A percentile compares a stretch with the other conserved stretches of the same genome.
Conservation (phyloP, 37 sponge, comb jelly and placozoan genomes). For the Eunapius fragilis region DNA sequence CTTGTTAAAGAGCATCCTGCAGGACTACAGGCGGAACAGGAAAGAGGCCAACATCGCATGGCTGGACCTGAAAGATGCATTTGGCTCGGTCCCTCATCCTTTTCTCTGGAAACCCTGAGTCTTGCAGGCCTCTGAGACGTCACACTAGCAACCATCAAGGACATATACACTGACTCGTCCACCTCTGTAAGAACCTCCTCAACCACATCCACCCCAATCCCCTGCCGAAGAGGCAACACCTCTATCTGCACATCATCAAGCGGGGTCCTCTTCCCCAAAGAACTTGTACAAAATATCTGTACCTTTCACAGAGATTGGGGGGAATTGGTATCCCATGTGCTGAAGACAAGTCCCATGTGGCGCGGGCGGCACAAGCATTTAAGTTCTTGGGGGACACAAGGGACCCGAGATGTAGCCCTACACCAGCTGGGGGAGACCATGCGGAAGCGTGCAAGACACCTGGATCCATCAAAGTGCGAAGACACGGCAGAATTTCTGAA, state of each 20-base stretch:
- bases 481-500: not conserved
- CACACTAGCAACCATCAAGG: slow-evolving; percentile 12
- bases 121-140: not conserved
- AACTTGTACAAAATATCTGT: too few relatives aligned
- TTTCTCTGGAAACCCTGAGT: slow-evolving; percentile 8
- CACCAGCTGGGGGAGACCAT: not conserved
- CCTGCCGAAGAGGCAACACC: too few relatives aligned
- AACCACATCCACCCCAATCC: not conserved
- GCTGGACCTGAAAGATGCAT: slow-evolving; percentile 54
- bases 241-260: too few relatives aligned
- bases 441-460: not conserved
- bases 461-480: not conserved
- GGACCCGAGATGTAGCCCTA: not conserved
- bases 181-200: not conserved
- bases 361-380: not conserved
- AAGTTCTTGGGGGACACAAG: not conserved
- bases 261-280: too few relatives aligned
- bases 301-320: not conserved
- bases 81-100: slow-evolving; percentile 41
- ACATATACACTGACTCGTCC: slow-evolving; percentile 27
- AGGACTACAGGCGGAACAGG: slow-evolving; percentile 14
- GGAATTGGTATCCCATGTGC: slow-evolving; percentile 37
- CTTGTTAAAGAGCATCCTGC: slow-evolving; percentile 8
- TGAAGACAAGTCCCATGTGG: not conserved
- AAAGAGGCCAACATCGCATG: slow-evolving; percentile 23